A percentile compares a stretch with the other conserved stretches of the same genome.
These are phyloP conservation scores for Harmothoe impar DNA, from an alignment of 2,888 invertebrate species.

Conservation along the genomic window DNA sequence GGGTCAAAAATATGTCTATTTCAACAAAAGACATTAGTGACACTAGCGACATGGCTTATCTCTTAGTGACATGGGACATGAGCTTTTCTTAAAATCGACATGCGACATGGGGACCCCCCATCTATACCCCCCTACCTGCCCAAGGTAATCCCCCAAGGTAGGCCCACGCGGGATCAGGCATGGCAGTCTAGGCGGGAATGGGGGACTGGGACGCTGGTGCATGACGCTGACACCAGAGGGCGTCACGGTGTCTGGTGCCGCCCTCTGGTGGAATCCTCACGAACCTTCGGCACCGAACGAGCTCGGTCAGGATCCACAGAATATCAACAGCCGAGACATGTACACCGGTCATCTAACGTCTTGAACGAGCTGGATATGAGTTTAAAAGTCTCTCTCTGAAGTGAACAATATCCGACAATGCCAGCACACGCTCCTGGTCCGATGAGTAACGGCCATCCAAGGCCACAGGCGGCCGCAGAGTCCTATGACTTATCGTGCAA, in stretches of 20 bases:
- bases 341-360: background rate
- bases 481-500: constrained; percentile 40
- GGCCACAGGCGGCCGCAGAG: background rate
- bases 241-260: background rate
- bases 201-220: no score
- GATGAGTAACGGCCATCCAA: background rate
- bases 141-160: no score
- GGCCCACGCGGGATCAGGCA: no score
- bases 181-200: no score
- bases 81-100: no score
- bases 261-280: background rate
- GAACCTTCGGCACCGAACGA: background rate
- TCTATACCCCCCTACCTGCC: no score
- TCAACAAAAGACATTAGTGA: no score
- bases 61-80: no score
- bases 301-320: background rate
- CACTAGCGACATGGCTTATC: no score
- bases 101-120: no score
- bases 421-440: constrained; percentile 18
- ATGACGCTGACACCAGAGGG: background rate
- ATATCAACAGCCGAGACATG: background rate
- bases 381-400: background rate
- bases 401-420: background rate
- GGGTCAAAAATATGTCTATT: no score
- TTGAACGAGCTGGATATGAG: background rate